Evolutionary conservation across 2,113 vertebrate genomes (phyloP).

Genomic region (Siniperca knerii): DNA sequence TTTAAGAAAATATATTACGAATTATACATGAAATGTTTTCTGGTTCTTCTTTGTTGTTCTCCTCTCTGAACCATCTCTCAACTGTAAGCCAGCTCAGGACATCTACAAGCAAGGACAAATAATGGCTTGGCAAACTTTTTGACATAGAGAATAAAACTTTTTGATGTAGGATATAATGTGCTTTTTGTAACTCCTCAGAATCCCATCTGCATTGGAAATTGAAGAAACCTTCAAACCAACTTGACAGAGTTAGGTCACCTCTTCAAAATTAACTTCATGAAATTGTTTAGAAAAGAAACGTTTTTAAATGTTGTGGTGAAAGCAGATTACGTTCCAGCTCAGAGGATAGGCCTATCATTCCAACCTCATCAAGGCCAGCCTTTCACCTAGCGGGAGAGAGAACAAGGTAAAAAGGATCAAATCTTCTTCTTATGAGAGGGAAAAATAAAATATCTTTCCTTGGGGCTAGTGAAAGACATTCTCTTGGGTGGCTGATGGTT

Average conservation of each 20-base stretch:
- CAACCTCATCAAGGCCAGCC: conserved; percentile 46
- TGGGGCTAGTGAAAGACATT: conserved; percentile 45
- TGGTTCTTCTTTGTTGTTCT: neutral
- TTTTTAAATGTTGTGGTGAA: neutral
- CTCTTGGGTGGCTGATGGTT: conserved; percentile 14
- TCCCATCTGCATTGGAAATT: neutral
- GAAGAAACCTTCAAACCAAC: neutral
- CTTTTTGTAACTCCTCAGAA: neutral
- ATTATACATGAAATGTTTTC: neutral
- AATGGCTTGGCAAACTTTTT: neutral
- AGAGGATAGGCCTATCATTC: conserved; percentile 5
- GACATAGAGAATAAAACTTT: neutral
- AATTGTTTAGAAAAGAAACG: neutral
- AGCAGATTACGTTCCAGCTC: conserved; percentile 24
- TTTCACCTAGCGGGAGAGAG: conserved; percentile 18
- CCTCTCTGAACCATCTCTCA: neutral
- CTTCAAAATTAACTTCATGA: neutral
- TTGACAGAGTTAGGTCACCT: neutral
- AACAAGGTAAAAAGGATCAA: conserved; percentile 4
- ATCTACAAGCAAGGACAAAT: neutral
- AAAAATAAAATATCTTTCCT: conserved; percentile 32
- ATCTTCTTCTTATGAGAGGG: neutral
- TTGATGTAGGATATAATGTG: neutral
- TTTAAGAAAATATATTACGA: neutral
- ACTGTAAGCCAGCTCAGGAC: neutral